Evolutionary conservation across 2,113 vertebrate species (phyloP), one percentile per base, ranked within the genome.

Genomic region (Etheostoma cragini): DNA sequence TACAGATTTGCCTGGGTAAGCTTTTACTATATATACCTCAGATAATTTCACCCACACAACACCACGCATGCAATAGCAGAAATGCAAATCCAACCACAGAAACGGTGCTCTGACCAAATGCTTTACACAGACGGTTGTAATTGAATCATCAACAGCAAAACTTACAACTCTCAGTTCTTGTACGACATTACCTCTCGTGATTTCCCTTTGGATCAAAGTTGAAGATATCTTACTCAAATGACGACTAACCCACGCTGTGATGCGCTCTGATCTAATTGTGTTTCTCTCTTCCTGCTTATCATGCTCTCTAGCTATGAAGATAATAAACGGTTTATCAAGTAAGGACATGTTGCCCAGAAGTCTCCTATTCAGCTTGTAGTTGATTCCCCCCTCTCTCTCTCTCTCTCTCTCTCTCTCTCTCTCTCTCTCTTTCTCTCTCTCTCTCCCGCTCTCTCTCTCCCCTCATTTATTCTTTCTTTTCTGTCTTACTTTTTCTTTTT

Each of bases 251-350:
- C 95, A 94, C 95, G 92, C 96, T 97, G 95, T 94, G 95, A 93
- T 97, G 96, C 96, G 95, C 85, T 96, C 90, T 95, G 91, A 93
- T 95, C 94, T 95, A 95, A 94, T 93, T 98, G 96, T 98, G 96
- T 98, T 97, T 99, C 96, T 99, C 96, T 99, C 95, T 97, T 96
- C 92, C 96, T 97, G 97, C 97, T 97, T 97, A 96, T 97, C 97
- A 97, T 96, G 97, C 97, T 97, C 95, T 98, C 97, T 99, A 99
- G 98, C 97, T 99, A 99, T 99, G 98, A 99, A 98, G 98, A 99
- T 99, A 99, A 99, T 99, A 99, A 99, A 96, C 97, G 95, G 96
- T 99, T 99, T 97, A 98, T 99, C 98, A 99, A 99, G 98, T 99
- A 99, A 99, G 98, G 96, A 96, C 96, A 96, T 95, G 81, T 96